These are phyloP conservation scores for Cheilosia grossa DNA, from an alignment of 2,888 invertebrate genomes.

Conservation along the genomic window DNA sequence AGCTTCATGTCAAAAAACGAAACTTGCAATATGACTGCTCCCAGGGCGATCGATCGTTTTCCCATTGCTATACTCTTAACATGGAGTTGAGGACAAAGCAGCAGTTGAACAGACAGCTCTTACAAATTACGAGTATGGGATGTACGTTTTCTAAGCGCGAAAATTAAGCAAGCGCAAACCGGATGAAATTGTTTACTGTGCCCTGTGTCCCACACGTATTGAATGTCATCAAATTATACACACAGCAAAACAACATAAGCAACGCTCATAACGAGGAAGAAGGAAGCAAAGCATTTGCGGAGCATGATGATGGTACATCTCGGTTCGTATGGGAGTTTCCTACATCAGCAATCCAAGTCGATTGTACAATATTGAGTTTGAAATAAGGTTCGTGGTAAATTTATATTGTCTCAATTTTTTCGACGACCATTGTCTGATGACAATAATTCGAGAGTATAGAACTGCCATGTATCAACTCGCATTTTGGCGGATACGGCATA, in stretches of 20 bases:
- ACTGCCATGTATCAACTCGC: too few species aligned
- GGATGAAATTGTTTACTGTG: constrained; percentile 66
- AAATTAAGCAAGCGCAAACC: constrained; percentile 63
- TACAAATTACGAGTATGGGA: constrained; percentile 22
- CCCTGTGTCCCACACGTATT: constrained; percentile 73
- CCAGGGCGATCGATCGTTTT: constrained; percentile 42
- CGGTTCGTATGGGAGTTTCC: too few species aligned
- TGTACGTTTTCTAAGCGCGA: constrained; percentile 56
- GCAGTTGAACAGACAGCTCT: constrained; percentile 3
- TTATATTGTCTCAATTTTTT: too few species aligned
- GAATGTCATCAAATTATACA: constrained; percentile 66
- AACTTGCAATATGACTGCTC: constrained; percentile 32
- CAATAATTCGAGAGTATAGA: too few species aligned
- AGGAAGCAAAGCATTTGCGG: constrained; percentile 46
- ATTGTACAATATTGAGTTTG: neutral
- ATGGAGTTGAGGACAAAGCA: constrained; percentile 28
- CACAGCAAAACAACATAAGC: constrained; percentile 31
- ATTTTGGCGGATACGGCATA: too few species aligned
- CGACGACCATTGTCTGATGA: too few species aligned
- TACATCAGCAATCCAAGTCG: too few species aligned
- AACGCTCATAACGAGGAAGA: constrained; percentile 21
- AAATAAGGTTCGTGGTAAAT: neutral
- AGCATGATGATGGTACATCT: neutral
- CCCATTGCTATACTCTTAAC: constrained; percentile 7
- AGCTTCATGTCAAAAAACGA: constrained; percentile 22